Evolutionary conservation across 2,888 invertebrate species (phyloP).

Genomic region (Imbricaverruca yamaguchii): DNA sequence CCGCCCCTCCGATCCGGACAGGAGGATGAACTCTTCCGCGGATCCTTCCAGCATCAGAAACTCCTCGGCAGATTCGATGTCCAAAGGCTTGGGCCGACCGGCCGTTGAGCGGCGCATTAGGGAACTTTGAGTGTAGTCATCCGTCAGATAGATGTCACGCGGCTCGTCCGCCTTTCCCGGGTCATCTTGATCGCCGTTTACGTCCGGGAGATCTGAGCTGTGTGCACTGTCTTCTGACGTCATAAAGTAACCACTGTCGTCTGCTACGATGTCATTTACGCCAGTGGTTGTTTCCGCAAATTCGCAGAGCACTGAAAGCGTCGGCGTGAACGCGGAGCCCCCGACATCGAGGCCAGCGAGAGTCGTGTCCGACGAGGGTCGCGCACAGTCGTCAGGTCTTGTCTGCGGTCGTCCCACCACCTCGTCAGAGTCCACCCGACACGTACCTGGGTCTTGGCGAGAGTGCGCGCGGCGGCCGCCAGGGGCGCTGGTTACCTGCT

Average conservation of each 20-base stretch:
- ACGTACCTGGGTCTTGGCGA: background rate
- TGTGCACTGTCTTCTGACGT: no score
- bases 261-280: no score
- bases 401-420: background rate
- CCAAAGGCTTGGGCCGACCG: constrained; percentile 30
- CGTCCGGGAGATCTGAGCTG: no score
- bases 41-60: constrained; percentile 24
- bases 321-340: no score
- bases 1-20: background rate
- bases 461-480: background rate
- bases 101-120: background rate
- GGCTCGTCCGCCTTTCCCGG: background rate
- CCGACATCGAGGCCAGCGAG: background rate
- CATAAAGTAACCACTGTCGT: no score
- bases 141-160: constrained; percentile 2
- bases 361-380: background rate
- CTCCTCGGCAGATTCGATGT: constrained; percentile 29
- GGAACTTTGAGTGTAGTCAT: background rate
- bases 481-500: background rate
- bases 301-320: no score
- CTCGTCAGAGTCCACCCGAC: background rate
- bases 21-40: no score
- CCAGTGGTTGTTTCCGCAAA: no score
- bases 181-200: no score
- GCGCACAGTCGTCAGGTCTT: background rate